Conservation (phyloP, 1,140 invertebrate genomes). For the Marisa cornuarietis region DNA sequence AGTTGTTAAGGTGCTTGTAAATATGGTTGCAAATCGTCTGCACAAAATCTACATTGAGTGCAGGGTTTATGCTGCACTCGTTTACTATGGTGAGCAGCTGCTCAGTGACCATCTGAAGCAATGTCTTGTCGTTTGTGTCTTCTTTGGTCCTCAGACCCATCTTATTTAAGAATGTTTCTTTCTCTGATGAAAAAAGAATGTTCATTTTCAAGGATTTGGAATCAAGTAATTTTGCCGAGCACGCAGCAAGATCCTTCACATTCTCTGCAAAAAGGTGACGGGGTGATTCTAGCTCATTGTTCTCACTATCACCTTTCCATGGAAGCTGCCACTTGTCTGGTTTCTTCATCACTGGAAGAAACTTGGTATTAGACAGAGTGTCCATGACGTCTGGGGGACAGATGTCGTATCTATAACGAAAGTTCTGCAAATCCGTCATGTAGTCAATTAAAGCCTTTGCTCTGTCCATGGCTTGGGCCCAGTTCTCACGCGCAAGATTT, state of each 20-base stretch:
- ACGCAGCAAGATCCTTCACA: conserved; percentile 16
- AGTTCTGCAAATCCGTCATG: not conserved
- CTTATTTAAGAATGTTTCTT: not conserved
- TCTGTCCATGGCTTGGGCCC: conserved; percentile 18
- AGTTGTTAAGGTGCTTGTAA: conserved; percentile 5
- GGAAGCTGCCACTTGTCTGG: conserved; percentile 32
- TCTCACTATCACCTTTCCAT: conserved; percentile 21
- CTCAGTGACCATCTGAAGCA: not conserved
- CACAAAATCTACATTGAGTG: not conserved
- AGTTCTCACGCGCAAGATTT: conserved; percentile 4
- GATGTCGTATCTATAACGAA: not conserved
- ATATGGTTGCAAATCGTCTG: not conserved
- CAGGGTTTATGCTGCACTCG: not conserved
- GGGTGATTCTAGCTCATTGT: not conserved
- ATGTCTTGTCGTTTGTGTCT: not conserved
- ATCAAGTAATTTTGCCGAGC: conserved; percentile 15
- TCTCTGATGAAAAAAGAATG: not conserved
- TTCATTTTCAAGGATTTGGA: not conserved
- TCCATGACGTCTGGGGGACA: conserved; percentile 10
- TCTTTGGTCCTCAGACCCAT: conserved; percentile 2
- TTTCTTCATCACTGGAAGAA: conserved; percentile 33
- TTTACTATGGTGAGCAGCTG: not conserved
- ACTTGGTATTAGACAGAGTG: conserved; percentile 23
- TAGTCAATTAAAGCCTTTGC: conserved; percentile 29
- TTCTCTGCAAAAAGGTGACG: conserved; percentile 2